Evolutionary conservation across 2,113 vertebrate genomes (phyloP).

Genomic region (Erpornis zantholeuca): DNA sequence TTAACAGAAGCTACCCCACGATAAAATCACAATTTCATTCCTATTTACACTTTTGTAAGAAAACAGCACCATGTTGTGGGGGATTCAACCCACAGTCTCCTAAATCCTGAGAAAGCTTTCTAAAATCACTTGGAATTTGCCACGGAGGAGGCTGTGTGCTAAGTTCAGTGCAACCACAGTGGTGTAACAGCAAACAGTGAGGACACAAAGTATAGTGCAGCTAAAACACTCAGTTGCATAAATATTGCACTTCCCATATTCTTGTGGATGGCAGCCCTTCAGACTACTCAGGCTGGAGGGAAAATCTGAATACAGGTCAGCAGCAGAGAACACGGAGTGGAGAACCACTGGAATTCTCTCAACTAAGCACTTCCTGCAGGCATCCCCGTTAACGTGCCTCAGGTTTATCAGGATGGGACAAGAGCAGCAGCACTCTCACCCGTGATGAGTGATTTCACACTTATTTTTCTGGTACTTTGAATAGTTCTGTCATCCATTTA

Average conservation of each 20-base stretch:
- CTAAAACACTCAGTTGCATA: neutral
- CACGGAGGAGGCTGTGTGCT: neutral
- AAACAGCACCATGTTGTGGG: neutral
- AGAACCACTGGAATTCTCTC: neutral
- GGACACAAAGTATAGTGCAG: neutral
- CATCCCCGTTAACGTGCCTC: neutral
- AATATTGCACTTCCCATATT: neutral
- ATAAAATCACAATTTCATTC: neutral
- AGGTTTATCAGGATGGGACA: neutral
- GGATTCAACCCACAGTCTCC: neutral
- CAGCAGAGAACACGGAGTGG: rapidly evolving
- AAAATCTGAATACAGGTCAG: neutral
- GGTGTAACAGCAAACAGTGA: neutral
- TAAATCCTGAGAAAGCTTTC: neutral
- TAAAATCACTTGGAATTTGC: neutral
- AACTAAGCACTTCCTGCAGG: neutral
- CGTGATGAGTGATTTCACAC: neutral
- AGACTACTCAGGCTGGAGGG: neutral
- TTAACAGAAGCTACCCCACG: neutral
- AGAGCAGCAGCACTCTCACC: neutral
- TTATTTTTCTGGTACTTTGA: neutral
- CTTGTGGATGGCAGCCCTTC: neutral
- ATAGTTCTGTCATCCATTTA: neutral
- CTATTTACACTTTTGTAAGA: neutral
- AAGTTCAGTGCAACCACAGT: neutral